Base-by-base conservation (phyloP, 1,140 invertebrate genomes). In the Stegodyphus mimosarum region DNA sequence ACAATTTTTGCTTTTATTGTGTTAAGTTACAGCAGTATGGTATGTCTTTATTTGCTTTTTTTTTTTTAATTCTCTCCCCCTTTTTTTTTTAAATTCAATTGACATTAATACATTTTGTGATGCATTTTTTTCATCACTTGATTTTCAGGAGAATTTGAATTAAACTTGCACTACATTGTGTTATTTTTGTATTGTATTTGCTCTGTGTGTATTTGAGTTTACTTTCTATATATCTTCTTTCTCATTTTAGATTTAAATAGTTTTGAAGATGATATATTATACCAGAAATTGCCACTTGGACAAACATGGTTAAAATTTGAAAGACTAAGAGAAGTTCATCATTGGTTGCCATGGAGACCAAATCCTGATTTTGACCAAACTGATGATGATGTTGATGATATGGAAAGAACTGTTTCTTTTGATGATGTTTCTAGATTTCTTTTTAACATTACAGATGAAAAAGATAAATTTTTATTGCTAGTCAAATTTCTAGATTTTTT, bases 341-440 rank as follows among this genome's bases (percentile, higher is more conserved):
- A 91, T 87, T 92, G 90, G 91, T 89, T 92, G 64, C 91, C 92
- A 75, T 92, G 91, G 90, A 87, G 88, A 89, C 89, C 90, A 50
- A 89, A 90, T 87, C 49, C 87, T 11, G 84, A 73, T 53, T 86
- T 88, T 67, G 89, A 88, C 63, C 89, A 90, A 66, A 91, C 90
- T 52, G 90, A 91, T 13, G 91, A 91, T 70, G 88, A 90, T 66
- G 90, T 90, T 88, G 91, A 92, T 80, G 92, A 92, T 88, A 86
- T 89, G 6, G 92, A 92, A 49, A 87, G 92, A 69, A 87, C 90
- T 69, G 91, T 92, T 51, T 79, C 90, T 2, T 90, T 90, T 87
- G 91, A 92, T 83, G 91, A 92, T 87, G 88, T 92, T 7, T 85
- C 87, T 13, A 88, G 88, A 7, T 87, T 88, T 71, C 77, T 92